Percentiles rank a stretch among this genome's conserved stretches.
phyloP scores from a whole-genome alignment of 2,797 vertebrate species.

The Tauraco hartlaubi region DNA sequence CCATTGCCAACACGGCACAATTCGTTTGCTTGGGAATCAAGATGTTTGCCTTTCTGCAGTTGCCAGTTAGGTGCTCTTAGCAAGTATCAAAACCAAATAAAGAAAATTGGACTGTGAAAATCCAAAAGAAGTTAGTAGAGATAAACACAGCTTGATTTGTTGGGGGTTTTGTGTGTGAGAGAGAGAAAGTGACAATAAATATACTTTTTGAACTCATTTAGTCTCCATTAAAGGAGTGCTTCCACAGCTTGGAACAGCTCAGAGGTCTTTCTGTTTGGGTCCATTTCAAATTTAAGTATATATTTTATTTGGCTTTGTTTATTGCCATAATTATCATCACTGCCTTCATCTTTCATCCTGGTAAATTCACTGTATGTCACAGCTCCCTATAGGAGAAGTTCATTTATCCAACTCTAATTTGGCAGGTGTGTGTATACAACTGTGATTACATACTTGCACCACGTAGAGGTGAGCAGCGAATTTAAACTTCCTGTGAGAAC shows the following conservation, averaged over 20 bases:
- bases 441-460: not conserved
- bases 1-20: fast-evolving
- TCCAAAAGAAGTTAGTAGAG: not conserved
- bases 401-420: not conserved
- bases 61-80: not conserved
- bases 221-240: not conserved
- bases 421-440: not conserved
- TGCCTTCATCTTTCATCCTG: not conserved
- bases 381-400: not conserved
- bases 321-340: not conserved
- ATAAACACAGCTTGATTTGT: not conserved
- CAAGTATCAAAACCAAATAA: not conserved
- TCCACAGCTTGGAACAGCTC: not conserved
- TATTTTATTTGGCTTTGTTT: not conserved
- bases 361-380: not conserved
- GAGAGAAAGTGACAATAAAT: not conserved
- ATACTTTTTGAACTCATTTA: not conserved
- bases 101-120: not conserved
- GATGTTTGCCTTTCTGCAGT: not conserved
- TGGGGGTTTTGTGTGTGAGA: not conserved
- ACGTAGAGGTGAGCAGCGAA: not conserved
- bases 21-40: not conserved
- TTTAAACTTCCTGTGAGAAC: not conserved
- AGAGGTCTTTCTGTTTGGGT: not conserved
- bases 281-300: not conserved